These are phyloP conservation scores for Urophycis tenuis DNA, from an alignment of 2,797 vertebrate genomes.

Conservation along the genomic window DNA sequence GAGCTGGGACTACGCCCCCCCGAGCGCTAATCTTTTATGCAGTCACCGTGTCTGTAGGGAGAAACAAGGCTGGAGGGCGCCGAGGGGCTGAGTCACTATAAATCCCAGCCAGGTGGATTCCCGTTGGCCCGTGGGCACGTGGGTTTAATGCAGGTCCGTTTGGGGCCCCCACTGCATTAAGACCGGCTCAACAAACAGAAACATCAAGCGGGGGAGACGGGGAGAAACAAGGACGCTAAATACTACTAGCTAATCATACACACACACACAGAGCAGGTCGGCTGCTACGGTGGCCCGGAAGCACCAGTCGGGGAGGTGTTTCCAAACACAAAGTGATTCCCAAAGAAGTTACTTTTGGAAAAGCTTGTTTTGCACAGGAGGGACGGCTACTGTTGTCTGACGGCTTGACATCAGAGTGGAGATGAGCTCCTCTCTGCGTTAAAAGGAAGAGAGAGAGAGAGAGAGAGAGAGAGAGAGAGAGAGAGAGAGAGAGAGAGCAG, in stretches of 20 bases:
- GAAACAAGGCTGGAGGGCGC: constrained; percentile 15
- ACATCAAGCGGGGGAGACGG: not conserved
- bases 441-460: not conserved
- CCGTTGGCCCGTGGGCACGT: constrained; percentile 24
- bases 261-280: not conserved
- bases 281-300: not conserved
- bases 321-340: not conserved
- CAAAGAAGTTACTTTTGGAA: not conserved
- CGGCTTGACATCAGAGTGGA: not conserved
- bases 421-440: not conserved
- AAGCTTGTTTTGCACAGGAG: not conserved
- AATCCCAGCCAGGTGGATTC: constrained; percentile 41
- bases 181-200: not conserved
- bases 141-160: not conserved
- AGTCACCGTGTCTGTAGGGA: constrained; percentile 21
- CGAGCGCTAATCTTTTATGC: constrained; percentile 61
- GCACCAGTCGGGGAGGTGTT: not conserved
- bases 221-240: not conserved
- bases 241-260: no score
- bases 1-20: constrained; percentile 40
- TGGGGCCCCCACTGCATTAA: not conserved
- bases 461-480: not conserved
- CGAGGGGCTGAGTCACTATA: constrained; percentile 15
- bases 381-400: not conserved
- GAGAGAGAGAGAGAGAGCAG: not conserved